Percentiles rank a stretch among this genome's conserved stretches.
Evolutionary conservation across 2,888 invertebrate species (phyloP).

Genomic region (Iselma pallidipennis): DNA sequence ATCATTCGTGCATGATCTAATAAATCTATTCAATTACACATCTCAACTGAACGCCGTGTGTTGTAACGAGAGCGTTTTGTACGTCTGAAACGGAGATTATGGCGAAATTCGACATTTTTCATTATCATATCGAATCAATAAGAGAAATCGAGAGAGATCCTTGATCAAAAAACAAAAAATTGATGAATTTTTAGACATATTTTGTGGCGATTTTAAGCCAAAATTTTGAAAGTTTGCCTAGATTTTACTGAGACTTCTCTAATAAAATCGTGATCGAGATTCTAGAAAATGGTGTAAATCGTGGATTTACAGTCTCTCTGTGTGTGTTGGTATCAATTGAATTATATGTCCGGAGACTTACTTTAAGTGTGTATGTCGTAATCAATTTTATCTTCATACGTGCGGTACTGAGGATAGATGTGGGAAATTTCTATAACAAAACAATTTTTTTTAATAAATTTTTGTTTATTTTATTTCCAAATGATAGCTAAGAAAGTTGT

Average conservation of each 20-base stretch:
- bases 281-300: slow-evolving; percentile 11
- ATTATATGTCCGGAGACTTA: slow-evolving; percentile 10
- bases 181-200: too few relatives aligned
- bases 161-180: too few relatives aligned
- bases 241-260: not conserved
- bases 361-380: slow-evolving; percentile 3
- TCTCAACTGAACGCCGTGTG: slow-evolving; percentile 14
- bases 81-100: slow-evolving; percentile 5
- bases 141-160: not conserved
- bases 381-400: slow-evolving; percentile 13
- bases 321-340: slow-evolving; percentile 4
- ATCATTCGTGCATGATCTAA: slow-evolving; percentile 29
- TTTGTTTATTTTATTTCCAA: not conserved
- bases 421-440: not conserved
- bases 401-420: not conserved
- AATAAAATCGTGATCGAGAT: not conserved
- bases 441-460: not conserved
- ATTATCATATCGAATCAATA: not conserved
- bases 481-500: not conserved
- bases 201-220: too few relatives aligned
- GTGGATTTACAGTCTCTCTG: slow-evolving; percentile 10
- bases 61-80: not conserved
- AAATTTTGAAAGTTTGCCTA: not conserved
- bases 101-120: slow-evolving; percentile 10
- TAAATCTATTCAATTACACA: slow-evolving; percentile 32